A percentile compares a stretch with the other conserved stretches of the same genome.
These are phyloP conservation scores for Cerastoderma edule DNA, from an alignment of 2,888 invertebrate genomes.

Conservation along the genomic window DNA sequence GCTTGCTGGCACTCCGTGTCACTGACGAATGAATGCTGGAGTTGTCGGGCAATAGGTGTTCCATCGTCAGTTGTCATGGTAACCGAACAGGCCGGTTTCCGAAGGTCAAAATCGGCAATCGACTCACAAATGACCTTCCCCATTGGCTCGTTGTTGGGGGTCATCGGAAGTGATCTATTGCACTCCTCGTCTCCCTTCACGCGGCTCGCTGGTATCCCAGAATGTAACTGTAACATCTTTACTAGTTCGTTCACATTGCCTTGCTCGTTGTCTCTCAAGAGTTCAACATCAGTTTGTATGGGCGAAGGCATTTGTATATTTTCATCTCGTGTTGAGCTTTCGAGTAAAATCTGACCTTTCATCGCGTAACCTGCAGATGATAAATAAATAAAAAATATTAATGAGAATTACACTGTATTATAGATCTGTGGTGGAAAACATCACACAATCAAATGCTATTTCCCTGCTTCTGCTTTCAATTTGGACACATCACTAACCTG, in stretches of 20 bases:
- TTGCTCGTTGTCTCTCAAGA: background rate
- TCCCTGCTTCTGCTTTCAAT: too few species aligned
- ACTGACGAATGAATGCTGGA: constrained; percentile 50
- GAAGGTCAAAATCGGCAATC: background rate
- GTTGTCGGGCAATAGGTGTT: constrained; percentile 28
- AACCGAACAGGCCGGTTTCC: background rate
- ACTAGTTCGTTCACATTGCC: constrained; percentile 8
- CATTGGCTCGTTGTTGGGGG: background rate
- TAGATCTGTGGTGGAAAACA: too few species aligned
- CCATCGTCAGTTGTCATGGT: constrained; percentile 16
- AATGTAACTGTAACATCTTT: constrained; percentile 10
- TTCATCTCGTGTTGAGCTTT: constrained; percentile 1
- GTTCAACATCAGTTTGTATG: background rate
- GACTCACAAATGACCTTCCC: background rate
- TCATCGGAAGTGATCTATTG: constrained; percentile 6
- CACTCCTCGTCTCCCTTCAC: constrained; percentile 2
- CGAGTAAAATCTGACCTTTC: too few species aligned
- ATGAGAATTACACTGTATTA: too few species aligned
- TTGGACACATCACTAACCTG: too few species aligned
- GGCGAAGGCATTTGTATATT: background rate
- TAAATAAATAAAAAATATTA: too few species aligned
- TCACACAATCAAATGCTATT: too few species aligned
- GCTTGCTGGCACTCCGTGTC: constrained; percentile 40
- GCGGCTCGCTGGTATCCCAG: background rate
- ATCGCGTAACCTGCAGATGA: too few species aligned